These are phyloP conservation scores for Xiphorhynchus elegans DNA, from an alignment of 2,113 vertebrate species.

Conservation along the genomic window DNA sequence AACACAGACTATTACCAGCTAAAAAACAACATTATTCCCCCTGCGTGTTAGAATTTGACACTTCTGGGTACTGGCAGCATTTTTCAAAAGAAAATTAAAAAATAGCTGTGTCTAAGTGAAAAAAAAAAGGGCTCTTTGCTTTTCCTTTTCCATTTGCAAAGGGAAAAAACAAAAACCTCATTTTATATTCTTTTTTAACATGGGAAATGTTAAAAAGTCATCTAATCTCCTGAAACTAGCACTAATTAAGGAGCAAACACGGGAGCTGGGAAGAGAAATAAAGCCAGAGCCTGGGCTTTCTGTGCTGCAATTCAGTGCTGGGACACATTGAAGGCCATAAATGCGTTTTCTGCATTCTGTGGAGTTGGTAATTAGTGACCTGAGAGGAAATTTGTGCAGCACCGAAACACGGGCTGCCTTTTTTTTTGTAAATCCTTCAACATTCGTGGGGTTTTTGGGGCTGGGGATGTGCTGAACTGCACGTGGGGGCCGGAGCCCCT, in stretches of 20 bases:
- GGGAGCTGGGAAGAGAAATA: neutral
- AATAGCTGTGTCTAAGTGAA: neutral
- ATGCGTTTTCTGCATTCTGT: neutral
- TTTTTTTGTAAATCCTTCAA: neutral
- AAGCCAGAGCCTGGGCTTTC: neutral
- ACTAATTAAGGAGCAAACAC: neutral
- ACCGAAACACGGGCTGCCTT: neutral
- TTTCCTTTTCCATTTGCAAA: neutral
- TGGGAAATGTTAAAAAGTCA: neutral
- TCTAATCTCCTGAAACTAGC: conserved; percentile 6
- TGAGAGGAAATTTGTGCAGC: neutral
- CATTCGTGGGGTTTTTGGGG: neutral
- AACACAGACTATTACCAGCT: conserved; percentile 27
- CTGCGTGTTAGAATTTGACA: conserved; percentile 54
- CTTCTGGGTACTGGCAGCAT: conserved; percentile 22
- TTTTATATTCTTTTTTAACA: neutral
- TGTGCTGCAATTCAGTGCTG: neutral
- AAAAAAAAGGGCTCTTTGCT: neutral
- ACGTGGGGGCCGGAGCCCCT: neutral
- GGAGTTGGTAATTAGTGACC: neutral
- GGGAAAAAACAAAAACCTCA: neutral
- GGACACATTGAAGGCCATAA: neutral
- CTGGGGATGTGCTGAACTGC: neutral
- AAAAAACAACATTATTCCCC: conserved; percentile 52
- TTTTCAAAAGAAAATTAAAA: conserved; percentile 38